Evolutionary conservation across 2,888 invertebrate species (phyloP).

Genomic region (Boloria selene): DNA sequence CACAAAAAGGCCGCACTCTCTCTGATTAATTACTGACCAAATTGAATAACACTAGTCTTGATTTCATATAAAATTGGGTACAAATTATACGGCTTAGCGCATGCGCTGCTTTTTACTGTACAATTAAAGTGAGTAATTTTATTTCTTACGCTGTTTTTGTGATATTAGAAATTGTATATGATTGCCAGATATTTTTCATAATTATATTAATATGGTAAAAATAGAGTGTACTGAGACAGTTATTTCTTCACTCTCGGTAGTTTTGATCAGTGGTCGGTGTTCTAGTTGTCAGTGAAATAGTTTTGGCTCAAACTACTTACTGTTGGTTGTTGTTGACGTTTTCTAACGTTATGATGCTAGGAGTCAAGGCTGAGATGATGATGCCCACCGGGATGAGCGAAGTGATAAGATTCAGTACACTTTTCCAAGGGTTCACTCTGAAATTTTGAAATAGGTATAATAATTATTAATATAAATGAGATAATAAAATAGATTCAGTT

Average conservation of each 20-base stretch:
- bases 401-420: conserved; percentile 84
- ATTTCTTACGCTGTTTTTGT: not conserved
- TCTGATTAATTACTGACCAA: conserved; percentile 28
- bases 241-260: too few relatives aligned
- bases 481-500: too few relatives aligned
- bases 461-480: not conserved
- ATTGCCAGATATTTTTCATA: too few relatives aligned
- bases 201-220: too few relatives aligned
- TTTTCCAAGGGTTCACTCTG: conserved; percentile 82
- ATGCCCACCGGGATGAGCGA: conserved; percentile 87
- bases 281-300: too few relatives aligned
- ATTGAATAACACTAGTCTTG: conserved; percentile 25
- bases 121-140: conserved; percentile 12
- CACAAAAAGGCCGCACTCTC: conserved; percentile 27
- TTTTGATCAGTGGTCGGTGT: too few relatives aligned
- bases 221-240: too few relatives aligned
- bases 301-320: conserved; percentile 46
- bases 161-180: not conserved
- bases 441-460: not conserved
- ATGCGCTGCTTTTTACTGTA: not conserved
- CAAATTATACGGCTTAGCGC: conserved; percentile 20
- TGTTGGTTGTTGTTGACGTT: conserved; percentile 48
- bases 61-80: conserved; percentile 19
- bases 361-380: conserved; percentile 86
- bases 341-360: conserved; percentile 84